Conservation (phyloP, 30 jellyfish, hydroid and myxozoan genomes). For the Clytia hemisphaerica region DNA sequence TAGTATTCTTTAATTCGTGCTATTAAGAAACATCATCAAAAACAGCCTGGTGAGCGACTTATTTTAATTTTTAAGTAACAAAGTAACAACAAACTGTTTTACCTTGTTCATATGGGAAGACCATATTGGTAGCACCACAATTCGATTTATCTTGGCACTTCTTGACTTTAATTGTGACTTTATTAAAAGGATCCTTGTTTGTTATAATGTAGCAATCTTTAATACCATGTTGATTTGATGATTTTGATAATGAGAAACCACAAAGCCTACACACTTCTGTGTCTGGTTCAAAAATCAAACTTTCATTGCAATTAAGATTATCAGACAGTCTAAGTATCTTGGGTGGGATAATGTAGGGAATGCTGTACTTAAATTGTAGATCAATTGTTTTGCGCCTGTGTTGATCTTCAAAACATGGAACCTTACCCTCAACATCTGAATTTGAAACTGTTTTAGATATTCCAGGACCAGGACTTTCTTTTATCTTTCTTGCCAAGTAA, state of each 20-base stretch:
- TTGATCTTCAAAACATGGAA: too few relatives aligned
- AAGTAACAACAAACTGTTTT: too few relatives aligned
- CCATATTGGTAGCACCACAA: not conserved
- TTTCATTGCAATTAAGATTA: not conserved
- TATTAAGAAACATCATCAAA: too few relatives aligned
- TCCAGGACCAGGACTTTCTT: not conserved
- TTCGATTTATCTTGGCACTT: not conserved
- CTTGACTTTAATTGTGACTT: not conserved
- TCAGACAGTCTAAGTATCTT: not conserved
- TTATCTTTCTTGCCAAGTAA: conserved; percentile 2
- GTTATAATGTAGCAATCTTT: not conserved
- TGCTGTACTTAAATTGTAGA: not conserved
- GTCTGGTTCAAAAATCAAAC: not conserved
- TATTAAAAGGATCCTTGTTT: not conserved
- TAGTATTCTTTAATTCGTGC: too few relatives aligned
- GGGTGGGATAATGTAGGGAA: not conserved
- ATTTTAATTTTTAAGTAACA: too few relatives aligned
- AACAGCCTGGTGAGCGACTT: too few relatives aligned
- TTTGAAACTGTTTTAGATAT: too few relatives aligned
- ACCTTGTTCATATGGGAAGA: too few relatives aligned
- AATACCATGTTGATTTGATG: not conserved
- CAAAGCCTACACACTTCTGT: not conserved
- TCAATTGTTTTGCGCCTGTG: not conserved
- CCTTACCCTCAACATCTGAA: too few relatives aligned
- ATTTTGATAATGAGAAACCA: not conserved